These are phyloP conservation scores for Sitobion miscanthi DNA, from an alignment of 1,140 invertebrate species.

Conservation along the genomic window DNA sequence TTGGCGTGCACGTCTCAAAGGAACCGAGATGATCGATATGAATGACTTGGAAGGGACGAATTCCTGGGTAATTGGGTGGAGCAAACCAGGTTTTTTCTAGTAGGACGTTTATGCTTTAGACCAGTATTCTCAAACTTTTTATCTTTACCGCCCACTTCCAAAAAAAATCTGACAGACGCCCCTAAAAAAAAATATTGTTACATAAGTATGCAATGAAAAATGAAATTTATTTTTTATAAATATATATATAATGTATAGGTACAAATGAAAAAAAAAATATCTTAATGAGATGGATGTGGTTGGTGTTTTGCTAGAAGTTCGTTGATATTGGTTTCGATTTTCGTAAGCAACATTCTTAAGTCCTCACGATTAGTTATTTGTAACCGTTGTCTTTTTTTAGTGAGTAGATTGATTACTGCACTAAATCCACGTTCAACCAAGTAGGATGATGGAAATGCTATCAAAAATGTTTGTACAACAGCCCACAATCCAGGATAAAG, in stretches of 20 bases:
- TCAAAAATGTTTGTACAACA: conserved; percentile 34
- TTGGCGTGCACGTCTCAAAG: too few relatives aligned
- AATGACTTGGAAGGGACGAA: too few relatives aligned
- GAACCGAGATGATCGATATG: too few relatives aligned
- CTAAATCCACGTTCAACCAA: conserved; percentile 47
- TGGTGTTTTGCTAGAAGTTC: conserved; percentile 11
- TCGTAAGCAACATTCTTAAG: conserved; percentile 63
- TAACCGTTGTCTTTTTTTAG: conserved; percentile 24
- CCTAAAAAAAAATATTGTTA: too few relatives aligned
- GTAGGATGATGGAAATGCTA: conserved; percentile 48
- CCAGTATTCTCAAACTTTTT: neutral
- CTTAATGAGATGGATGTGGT: conserved; percentile 17
- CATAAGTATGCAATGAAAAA: conserved; percentile 11
- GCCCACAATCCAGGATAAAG: conserved; percentile 50
- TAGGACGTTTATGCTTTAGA: too few relatives aligned
- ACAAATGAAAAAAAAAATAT: neutral
- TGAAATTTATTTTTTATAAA: conserved; percentile 7
- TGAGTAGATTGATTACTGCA: conserved; percentile 44
- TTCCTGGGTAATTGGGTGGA: too few relatives aligned
- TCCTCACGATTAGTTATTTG: conserved; percentile 61
- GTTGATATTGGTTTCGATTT: conserved; percentile 60
- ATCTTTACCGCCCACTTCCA: neutral
- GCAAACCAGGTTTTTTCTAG: too few relatives aligned
- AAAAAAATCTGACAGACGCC: neutral
- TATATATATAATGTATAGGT: neutral